Evolutionary conservation across 2,797 vertebrate species (phyloP).

Genomic region (Pseudotriccus pelzelni): DNA sequence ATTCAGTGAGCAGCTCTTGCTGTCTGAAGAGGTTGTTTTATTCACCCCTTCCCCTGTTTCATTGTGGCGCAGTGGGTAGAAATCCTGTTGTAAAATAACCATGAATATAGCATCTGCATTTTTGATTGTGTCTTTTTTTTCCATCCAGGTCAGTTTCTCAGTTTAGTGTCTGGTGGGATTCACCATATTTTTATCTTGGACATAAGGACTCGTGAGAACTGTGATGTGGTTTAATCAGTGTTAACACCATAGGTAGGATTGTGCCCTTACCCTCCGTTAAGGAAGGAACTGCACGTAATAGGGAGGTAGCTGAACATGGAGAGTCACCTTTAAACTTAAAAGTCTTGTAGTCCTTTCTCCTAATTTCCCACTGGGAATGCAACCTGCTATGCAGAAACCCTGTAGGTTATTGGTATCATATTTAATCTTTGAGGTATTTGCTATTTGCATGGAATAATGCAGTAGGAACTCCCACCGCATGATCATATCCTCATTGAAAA

Average conservation of each 20-base stretch:
- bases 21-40: not conserved
- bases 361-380: not conserved
- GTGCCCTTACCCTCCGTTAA: not conserved
- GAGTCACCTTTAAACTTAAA: not conserved
- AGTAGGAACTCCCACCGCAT: not conserved
- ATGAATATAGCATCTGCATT: fast-evolving
- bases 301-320: not conserved
- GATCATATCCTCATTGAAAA: not conserved
- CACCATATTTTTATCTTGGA: not conserved
- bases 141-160: not conserved
- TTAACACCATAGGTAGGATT: not conserved
- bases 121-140: not conserved
- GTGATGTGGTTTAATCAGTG: not conserved
- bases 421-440: not conserved
- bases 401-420: not conserved
- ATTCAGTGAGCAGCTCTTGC: not conserved
- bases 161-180: not conserved
- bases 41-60: not conserved
- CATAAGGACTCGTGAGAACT: fast-evolving
- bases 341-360: not conserved
- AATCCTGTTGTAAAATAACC: not conserved
- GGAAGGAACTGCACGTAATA: not conserved
- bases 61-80: too few species aligned
- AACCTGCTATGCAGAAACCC: fast-evolving
- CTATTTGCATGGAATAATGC: not conserved